Evolutionary conservation across 2,113 vertebrate species (phyloP).

Genomic region (Notiomystis cincta): DNA sequence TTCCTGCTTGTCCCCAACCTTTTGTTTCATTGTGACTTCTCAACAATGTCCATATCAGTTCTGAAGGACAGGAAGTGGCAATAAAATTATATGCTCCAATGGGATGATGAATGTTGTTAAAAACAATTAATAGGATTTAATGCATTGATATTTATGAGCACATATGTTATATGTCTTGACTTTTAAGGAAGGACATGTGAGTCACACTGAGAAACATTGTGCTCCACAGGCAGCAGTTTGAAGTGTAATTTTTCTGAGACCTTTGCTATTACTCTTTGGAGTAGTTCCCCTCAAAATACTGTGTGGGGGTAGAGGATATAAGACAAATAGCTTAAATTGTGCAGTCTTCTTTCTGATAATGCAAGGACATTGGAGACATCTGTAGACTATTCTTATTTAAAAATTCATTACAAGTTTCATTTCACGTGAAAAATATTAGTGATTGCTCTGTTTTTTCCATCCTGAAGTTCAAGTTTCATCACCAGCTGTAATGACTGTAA

Average conservation of each 20-base stretch:
- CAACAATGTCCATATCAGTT: not conserved
- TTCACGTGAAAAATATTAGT: not conserved
- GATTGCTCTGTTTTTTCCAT: not conserved
- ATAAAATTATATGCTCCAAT: not conserved
- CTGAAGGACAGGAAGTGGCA: not conserved
- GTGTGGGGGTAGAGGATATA: not conserved
- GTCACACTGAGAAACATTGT: not conserved
- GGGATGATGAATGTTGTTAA: not conserved
- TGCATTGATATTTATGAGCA: not conserved
- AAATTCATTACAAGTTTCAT: not conserved
- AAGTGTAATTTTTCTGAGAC: not conserved
- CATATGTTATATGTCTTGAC: not conserved
- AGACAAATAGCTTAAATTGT: not conserved
- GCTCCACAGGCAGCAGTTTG: not conserved
- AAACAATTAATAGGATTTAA: not conserved
- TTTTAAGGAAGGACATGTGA: not conserved
- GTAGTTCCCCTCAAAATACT: not conserved
- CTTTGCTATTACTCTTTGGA: not conserved
- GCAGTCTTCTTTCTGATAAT: not conserved
- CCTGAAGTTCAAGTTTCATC: accelerated
- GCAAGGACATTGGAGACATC: not conserved
- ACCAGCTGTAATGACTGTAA: not conserved
- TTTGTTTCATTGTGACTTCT: not conserved
- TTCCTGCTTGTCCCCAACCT: not conserved
- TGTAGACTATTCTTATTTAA: not conserved